A percentile compares a stretch with the other conserved stretches of the same genome.
Conservation (phyloP, 2,797 vertebrate species). For the Champsocephalus gunnari region DNA sequence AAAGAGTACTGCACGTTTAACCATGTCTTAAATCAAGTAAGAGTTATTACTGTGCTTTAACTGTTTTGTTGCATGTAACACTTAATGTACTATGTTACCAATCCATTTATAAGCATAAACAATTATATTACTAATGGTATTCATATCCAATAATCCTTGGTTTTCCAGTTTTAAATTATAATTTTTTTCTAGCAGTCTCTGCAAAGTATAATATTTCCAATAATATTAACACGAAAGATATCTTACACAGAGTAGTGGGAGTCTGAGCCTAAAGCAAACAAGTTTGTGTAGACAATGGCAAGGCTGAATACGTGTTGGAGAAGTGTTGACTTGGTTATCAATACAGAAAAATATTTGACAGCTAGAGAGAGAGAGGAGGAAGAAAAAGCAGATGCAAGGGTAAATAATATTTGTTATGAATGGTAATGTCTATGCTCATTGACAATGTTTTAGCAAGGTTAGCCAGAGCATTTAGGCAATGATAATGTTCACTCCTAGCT, state of each 20-base stretch:
- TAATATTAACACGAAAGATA: conserved; percentile 7
- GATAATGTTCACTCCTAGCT: too few species aligned
- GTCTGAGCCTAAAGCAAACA: conserved; percentile 39
- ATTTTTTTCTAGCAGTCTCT: conserved; percentile 11
- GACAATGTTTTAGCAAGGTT: too few species aligned
- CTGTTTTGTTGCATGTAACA: not conserved
- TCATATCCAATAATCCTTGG: not conserved
- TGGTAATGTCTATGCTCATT: conserved; percentile 1
- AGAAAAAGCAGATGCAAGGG: conserved; percentile 7
- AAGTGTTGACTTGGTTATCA: conserved; percentile 39
- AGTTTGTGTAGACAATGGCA: conserved; percentile 6
- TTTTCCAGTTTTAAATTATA: not conserved
- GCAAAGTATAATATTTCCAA: conserved; percentile 3
- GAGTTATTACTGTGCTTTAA: not conserved
- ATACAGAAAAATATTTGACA: conserved; percentile 21
- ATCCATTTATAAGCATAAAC: not conserved
- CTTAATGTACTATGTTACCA: not conserved
- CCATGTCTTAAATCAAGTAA: conserved; percentile 9
- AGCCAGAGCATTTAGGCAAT: too few species aligned
- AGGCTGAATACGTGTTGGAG: conserved; percentile 23
- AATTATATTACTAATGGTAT: not conserved
- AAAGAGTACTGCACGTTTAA: conserved; percentile 6
- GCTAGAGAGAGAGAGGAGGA: conserved; percentile 12
- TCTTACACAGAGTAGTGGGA: conserved; percentile 18
- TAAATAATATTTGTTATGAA: not conserved